Percentiles rank a stretch among this genome's conserved stretches.
Conservation (phyloP, 1,140 invertebrate genomes). For the Pogonomyrmex barbatus region DNA sequence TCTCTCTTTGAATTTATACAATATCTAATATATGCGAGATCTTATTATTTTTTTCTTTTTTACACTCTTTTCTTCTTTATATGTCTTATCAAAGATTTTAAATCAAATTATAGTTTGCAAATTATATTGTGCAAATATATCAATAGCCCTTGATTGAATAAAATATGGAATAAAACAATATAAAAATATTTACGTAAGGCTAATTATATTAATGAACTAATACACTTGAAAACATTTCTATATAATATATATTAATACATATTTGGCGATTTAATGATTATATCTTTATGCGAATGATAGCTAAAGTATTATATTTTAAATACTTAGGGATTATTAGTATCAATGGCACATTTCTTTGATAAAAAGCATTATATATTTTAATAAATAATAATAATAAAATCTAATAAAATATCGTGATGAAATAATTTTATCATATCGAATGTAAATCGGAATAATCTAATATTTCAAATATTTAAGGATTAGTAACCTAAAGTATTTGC, state of each 20-base stretch:
- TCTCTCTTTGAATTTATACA: constrained; percentile 5
- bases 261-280: not conserved
- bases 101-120: not conserved
- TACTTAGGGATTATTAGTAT: constrained; percentile 9
- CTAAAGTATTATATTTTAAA: constrained; percentile 7
- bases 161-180: constrained; percentile 51
- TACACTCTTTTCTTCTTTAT: not conserved
- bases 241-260: not conserved
- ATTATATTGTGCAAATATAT: not conserved
- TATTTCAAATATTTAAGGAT: constrained; percentile 6
- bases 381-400: not conserved
- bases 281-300: not conserved
- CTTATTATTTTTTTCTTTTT: not conserved
- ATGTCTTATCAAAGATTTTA: not conserved
- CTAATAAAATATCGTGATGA: not conserved
- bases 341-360: not conserved
- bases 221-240: not conserved
- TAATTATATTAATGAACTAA: not conserved
- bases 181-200: constrained; percentile 25
- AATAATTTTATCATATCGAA: not conserved
- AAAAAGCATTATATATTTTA: not conserved
- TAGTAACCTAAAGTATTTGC: not conserved
- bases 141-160: constrained; percentile 40
- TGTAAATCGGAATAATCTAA: not conserved
- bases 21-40: not conserved